Evolutionary conservation across 2,797 vertebrate genomes (phyloP).

Genomic region (Cynodonichthys magdalenae): DNA sequence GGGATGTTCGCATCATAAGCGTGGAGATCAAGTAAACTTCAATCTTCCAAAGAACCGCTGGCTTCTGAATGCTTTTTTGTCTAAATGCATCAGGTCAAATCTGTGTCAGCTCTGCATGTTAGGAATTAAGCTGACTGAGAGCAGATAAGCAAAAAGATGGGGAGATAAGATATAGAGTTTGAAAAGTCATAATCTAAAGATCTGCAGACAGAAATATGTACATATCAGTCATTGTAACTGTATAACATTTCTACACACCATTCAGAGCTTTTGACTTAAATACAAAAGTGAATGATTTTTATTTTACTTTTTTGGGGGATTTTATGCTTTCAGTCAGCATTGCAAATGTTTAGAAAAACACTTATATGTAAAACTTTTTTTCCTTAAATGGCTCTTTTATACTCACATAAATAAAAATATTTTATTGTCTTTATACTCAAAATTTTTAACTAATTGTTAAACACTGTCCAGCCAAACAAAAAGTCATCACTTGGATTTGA

Average conservation of each 20-base stretch:
- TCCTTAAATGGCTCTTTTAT: not conserved
- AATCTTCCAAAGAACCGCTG: not conserved
- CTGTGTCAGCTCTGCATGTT: slow-evolving; percentile 10
- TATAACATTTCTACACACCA: too few species aligned
- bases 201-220: not conserved
- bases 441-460: not conserved
- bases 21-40: slow-evolving; percentile 70
- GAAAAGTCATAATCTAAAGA: not conserved
- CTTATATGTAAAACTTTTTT: too few species aligned
- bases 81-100: not conserved
- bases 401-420: not conserved
- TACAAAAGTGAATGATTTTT: too few species aligned
- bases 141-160: not conserved
- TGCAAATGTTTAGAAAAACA: too few species aligned
- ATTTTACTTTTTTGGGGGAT: too few species aligned
- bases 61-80: not conserved
- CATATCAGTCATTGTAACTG: too few species aligned
- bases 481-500: too few species aligned
- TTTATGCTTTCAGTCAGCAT: too few species aligned
- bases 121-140: slow-evolving; percentile 5
- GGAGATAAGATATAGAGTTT: not conserved
- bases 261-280: too few species aligned
- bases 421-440: not conserved
- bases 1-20: slow-evolving; percentile 54
- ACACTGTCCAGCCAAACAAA: too few species aligned